Evolutionary conservation across 2,888 invertebrate genomes (phyloP), one percentile per base, ranked within the genome.

Genomic region (Himalopsyche tibetana): DNA sequence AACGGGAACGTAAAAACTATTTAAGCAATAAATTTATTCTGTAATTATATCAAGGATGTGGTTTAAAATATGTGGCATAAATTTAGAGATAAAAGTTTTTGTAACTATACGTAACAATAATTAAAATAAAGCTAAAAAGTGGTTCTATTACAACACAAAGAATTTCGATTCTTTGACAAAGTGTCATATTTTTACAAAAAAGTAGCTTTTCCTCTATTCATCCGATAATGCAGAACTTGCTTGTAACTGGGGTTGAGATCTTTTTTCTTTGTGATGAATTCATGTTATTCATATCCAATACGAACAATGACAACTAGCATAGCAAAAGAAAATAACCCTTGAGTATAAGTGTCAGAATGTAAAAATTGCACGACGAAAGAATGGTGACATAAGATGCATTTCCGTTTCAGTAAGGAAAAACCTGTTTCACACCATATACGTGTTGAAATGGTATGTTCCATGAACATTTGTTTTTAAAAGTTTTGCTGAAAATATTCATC

Each of bases 251-350:
- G 19, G 19, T 63, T 63, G 63, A 63, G 19, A 63, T 9, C 19
- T 63, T 19, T 63, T 63, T 19, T 19, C 63, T 63, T 63, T 56
- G 19, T 63, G 63, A 19, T 63, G 63, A 63, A 63, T 63, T 63
- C 19, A 63, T 63, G 19, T 19, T 63, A 63, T 63, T 63, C 9
- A 15, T 2, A 19, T 19, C 19, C 11, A 63, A 63, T 9, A 5
- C 11, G 5, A 4, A 19, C 19, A 63, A 63, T 6, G 19, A 19
- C 6, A 19, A 19, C 8, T 19, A 63, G 6, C 63, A 5, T 19
- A 19, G 8, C 19, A 63, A 4, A 63, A 3, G 63, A 9, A 63
- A 19, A 63, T 19, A 63, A 63, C 19, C 19, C 19, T 63, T 63
- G 5, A 4, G 63, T 63, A 63, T 11, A 19, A 63, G 63, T 63